phyloP scores from a whole-genome alignment of 2,797 vertebrate genomes.

The Gymnothorax reevesii region DNA sequence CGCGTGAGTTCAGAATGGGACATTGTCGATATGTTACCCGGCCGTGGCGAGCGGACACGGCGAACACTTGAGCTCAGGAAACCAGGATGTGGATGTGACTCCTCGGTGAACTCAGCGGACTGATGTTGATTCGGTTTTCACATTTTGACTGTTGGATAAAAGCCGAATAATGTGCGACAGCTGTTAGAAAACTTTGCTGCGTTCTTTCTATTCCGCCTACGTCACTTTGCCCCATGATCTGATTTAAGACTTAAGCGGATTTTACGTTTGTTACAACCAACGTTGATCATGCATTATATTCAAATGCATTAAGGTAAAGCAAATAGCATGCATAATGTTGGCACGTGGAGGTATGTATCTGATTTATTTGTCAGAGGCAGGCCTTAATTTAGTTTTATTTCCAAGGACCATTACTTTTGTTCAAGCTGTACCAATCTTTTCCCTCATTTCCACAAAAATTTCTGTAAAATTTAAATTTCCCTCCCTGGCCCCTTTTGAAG shows the following conservation, averaged over 20 bases:
- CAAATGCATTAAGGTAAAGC: background rate
- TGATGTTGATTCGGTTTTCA: background rate
- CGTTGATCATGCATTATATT: no score
- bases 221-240: background rate
- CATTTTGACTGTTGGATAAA: background rate
- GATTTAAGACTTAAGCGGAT: background rate
- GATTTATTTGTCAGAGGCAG: background rate
- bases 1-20: no score
- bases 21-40: background rate
- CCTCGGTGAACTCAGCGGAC: background rate
- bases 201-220: background rate
- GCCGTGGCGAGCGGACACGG: background rate
- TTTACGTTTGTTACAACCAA: background rate
- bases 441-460: slow-evolving; percentile 17
- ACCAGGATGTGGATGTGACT: background rate
- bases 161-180: background rate
- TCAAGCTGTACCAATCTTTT: background rate
- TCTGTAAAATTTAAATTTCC: slow-evolving; percentile 8
- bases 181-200: background rate
- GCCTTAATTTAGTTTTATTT: slow-evolving; percentile 17
- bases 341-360: background rate
- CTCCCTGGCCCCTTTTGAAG: background rate
- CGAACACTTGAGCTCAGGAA: no score
- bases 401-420: background rate
- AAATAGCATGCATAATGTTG: background rate